A percentile compares a stretch with the other conserved stretches of the same genome.
Evolutionary conservation across 2,888 invertebrate species (phyloP).

Genomic region (Horisme vitalbata): DNA sequence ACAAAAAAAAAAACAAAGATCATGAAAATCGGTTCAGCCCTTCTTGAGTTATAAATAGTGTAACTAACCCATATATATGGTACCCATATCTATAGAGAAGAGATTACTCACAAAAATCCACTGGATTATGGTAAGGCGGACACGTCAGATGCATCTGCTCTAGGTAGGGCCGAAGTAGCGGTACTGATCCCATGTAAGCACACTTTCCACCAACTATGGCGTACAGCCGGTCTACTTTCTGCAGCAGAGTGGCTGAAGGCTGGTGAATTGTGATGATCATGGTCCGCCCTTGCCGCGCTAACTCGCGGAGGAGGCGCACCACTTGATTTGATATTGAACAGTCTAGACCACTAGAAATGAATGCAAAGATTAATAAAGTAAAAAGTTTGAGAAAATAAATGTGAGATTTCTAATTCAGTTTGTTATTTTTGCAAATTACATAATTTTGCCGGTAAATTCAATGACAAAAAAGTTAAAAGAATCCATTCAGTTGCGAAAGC

Average conservation of each 20-base stretch:
- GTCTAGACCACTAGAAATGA: constrained; percentile 67
- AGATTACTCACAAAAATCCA: constrained; percentile 90
- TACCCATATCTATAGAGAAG: too few relatives aligned
- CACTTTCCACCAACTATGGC: constrained; percentile 91
- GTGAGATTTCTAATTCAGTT: too few relatives aligned
- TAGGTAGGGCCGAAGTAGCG: constrained; percentile 90
- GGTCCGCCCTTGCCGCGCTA: constrained; percentile 92
- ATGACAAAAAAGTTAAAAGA: too few relatives aligned
- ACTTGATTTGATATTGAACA: constrained; percentile 90
- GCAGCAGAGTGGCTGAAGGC: constrained; percentile 92
- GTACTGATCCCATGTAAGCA: constrained; percentile 90
- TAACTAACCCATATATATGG: too few relatives aligned
- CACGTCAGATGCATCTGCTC: constrained; percentile 87
- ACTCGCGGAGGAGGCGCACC: constrained; percentile 88
- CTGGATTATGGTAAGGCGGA: constrained; percentile 95
- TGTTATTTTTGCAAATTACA: too few relatives aligned
- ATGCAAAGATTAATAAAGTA: too few relatives aligned
- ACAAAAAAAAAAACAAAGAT: too few relatives aligned
- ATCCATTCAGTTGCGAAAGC: too few relatives aligned
- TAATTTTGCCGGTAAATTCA: too few relatives aligned
- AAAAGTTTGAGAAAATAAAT: too few relatives aligned
- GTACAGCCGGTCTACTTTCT: constrained; percentile 95
- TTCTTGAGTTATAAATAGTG: too few relatives aligned
- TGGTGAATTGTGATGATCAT: constrained; percentile 96
- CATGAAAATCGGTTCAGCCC: too few relatives aligned